Evolutionary conservation across 2,113 vertebrate genomes (phyloP), one percentile per base, ranked within the genome.

Genomic region (Rostratula benghalensis): DNA sequence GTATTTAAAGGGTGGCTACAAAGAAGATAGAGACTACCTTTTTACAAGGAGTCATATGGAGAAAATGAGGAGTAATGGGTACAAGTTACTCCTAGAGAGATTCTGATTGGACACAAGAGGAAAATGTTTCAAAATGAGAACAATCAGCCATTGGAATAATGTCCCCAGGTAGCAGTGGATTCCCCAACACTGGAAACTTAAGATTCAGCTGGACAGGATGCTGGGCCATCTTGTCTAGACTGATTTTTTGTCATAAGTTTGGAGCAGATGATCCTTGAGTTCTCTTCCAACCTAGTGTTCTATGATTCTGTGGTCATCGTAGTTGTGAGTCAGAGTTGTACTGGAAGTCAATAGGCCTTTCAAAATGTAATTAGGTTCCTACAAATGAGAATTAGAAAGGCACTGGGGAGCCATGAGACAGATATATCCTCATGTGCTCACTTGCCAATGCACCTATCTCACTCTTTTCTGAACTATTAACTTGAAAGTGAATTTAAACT

Each of bases 371-470:
- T 3, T 6, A 39, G 16, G 17, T 39, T 77, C 19, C 68, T 74
- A 35, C 7, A 51, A 50, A 68, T 0, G 3, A 33, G 25, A 23
- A 11, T n/a, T 14, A 39, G 13, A 69, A 77, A 61, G 37, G 46
- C 56, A 28, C 37, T 11, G 31, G 65, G 33, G 6, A 90, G 19
- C 8, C 7, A 54, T 56, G 59, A 48, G 27, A 24, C 35, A 65
- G 50, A 50, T 39, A 51, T 3, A n/a, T 9, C 24, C 23, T 23
- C 56, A 22, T 2, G 5, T 2, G 4, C 37, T 21, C 43, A 92
- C 8, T 12, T 8, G 7, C 20, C 27, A 69, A 27, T 0, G 1
- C 8, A 69, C 6, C 7, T 10, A 22, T 25, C 24, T 41, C 20
- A 31, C 41, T 64, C 23, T 73, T 11, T 77, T 31, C 45, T 56